Percentiles rank a stretch among this genome's conserved stretches.
phyloP scores from a whole-genome alignment of 2,113 vertebrate species.

The Callaeas wilsoni region DNA sequence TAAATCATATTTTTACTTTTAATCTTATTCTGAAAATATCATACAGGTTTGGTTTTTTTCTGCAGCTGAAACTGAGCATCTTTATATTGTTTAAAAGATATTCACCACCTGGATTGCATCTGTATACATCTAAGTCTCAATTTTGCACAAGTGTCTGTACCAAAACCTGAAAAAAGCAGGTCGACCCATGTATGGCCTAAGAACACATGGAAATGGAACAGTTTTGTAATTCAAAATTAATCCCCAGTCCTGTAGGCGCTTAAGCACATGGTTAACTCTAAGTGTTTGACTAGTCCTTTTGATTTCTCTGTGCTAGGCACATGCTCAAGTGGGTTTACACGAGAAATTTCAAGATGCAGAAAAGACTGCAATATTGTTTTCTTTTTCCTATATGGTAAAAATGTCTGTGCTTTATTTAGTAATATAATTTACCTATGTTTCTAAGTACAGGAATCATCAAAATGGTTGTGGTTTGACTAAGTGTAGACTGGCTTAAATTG shows the following conservation, averaged over 20 bases:
- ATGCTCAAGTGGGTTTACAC: background rate
- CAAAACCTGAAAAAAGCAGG: background rate
- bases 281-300: conserved; percentile 13
- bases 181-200: background rate
- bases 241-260: background rate
- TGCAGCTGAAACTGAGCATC: background rate
- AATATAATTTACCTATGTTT: background rate
- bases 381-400: background rate
- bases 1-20: background rate
- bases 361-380: background rate
- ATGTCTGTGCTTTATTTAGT: background rate
- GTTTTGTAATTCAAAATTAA: conserved; percentile 33
- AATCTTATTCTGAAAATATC: background rate
- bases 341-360: background rate
- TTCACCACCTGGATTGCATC: background rate
- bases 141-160: background rate
- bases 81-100: background rate
- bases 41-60: background rate
- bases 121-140: background rate
- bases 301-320: conserved; percentile 5
- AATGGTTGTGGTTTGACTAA: background rate
- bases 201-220: background rate
- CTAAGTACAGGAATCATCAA: background rate
- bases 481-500: background rate
- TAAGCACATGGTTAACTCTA: background rate